Conservation (phyloP, 2,888 invertebrate species). For the Lysandra coridon region DNA sequence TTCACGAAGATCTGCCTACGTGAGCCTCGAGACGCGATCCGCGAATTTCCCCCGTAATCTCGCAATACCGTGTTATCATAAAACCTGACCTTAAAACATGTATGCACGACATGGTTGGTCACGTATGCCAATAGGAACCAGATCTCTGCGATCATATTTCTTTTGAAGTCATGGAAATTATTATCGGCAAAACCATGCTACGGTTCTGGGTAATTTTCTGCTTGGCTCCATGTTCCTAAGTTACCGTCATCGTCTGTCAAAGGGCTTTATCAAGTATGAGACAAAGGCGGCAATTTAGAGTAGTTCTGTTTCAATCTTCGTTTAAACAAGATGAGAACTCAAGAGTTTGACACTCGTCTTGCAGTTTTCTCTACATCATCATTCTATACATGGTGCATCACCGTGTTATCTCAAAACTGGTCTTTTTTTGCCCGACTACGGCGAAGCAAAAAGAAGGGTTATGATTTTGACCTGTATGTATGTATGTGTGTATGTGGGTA, state of each 20-base stretch:
- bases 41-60: neutral
- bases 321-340: too few relatives aligned
- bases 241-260: neutral
- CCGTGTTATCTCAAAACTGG: too few relatives aligned
- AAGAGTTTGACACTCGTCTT: too few relatives aligned
- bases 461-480: too few relatives aligned
- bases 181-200: neutral
- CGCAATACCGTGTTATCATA: neutral
- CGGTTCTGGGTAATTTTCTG: neutral
- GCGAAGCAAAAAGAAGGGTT: too few relatives aligned
- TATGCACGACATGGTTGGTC: neutral
- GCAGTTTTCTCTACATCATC: too few relatives aligned
- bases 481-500: too few relatives aligned
- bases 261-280: too few relatives aligned
- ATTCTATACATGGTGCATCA: too few relatives aligned
- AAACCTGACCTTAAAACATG: slow-evolving; percentile 1
- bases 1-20: neutral
- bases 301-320: too few relatives aligned
- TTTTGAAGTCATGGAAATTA: neutral
- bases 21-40: neutral
- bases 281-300: too few relatives aligned
- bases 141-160: neutral
- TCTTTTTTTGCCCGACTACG: too few relatives aligned
- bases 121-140: neutral
- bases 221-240: neutral